Evolutionary conservation across 2,888 invertebrate species (phyloP).

Genomic region (Drosophila kambysellisi): DNA sequence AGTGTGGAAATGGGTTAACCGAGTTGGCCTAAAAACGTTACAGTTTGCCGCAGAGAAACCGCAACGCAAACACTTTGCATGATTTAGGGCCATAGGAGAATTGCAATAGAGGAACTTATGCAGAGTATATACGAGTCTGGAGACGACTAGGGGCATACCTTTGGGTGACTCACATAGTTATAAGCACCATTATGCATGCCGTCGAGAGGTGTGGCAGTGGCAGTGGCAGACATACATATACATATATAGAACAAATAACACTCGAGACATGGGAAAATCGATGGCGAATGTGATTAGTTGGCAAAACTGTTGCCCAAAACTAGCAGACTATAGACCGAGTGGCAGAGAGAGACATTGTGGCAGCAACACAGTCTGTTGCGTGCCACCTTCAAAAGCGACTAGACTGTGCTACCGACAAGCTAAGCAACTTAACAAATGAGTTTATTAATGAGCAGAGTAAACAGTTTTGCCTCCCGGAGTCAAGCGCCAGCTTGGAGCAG

Average conservation of each 20-base stretch:
- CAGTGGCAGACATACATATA: not conserved
- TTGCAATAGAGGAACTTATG: constrained; percentile 37
- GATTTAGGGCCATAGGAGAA: constrained; percentile 64
- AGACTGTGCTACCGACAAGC: constrained; percentile 14
- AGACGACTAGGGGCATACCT: constrained; percentile 12
- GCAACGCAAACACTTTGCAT: constrained; percentile 68
- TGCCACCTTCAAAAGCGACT: constrained; percentile 27
- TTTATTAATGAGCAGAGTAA: constrained; percentile 59
- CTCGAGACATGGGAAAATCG: constrained; percentile 45
- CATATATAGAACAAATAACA: not conserved
- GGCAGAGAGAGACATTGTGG: not conserved
- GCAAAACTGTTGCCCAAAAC: constrained; percentile 32
- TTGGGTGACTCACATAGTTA: constrained; percentile 49
- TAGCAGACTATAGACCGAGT: not conserved
- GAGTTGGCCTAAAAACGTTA: constrained; percentile 71
- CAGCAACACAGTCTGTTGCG: constrained; percentile 36
- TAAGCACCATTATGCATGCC: constrained; percentile 35
- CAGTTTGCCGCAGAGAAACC: constrained; percentile 67
- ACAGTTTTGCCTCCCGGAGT: constrained; percentile 25
- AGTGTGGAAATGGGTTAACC: constrained; percentile 65
- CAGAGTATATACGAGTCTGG: constrained; percentile 11
- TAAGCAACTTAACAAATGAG: constrained; percentile 59
- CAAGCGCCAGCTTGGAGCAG: not conserved
- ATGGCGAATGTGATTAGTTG: constrained; percentile 51
- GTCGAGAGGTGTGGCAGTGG: constrained; percentile 31